These are phyloP conservation scores for Otocyon megalotis DNA, from an alignment of 2,113 vertebrate genomes.

Conservation along the genomic window DNA sequence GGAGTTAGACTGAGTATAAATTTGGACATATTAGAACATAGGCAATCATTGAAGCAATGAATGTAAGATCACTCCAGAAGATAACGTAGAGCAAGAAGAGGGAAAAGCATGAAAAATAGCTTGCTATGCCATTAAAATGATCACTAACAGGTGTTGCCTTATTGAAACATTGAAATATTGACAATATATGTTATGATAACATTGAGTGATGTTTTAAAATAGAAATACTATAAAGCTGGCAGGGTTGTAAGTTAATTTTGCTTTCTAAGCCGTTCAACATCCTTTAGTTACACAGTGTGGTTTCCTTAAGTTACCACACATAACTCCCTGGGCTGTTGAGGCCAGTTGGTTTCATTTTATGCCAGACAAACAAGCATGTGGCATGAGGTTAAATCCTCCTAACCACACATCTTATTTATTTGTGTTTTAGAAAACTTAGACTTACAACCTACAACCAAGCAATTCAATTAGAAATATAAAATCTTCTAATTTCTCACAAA, in stretches of 20 bases:
- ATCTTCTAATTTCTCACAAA: not conserved
- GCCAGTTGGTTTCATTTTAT: constrained; percentile 65
- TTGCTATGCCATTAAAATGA: not conserved
- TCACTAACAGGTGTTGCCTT: not conserved
- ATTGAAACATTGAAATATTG: not conserved
- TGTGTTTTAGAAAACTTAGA: not conserved
- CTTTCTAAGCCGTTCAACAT: constrained; percentile 69
- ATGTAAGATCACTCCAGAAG: not conserved
- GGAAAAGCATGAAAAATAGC: not conserved
- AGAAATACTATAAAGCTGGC: not conserved
- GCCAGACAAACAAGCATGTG: constrained; percentile 60
- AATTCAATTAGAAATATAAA: not conserved
- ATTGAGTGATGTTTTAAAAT: not conserved
- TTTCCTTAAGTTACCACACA: constrained; percentile 65
- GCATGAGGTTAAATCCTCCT: constrained; percentile 26
- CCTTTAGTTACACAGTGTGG: constrained; percentile 63
- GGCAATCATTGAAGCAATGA: not conserved
- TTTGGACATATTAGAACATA: not conserved
- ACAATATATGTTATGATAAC: not conserved
- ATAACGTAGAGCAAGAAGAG: not conserved
- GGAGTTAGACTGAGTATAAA: not conserved
- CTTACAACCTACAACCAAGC: not conserved
- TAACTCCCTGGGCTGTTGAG: not conserved
- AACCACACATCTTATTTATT: not conserved
- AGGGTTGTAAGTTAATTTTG: constrained; percentile 29